Evolutionary conservation across 2,888 invertebrate species (phyloP).

Genomic region (Nomada goodeniana): DNA sequence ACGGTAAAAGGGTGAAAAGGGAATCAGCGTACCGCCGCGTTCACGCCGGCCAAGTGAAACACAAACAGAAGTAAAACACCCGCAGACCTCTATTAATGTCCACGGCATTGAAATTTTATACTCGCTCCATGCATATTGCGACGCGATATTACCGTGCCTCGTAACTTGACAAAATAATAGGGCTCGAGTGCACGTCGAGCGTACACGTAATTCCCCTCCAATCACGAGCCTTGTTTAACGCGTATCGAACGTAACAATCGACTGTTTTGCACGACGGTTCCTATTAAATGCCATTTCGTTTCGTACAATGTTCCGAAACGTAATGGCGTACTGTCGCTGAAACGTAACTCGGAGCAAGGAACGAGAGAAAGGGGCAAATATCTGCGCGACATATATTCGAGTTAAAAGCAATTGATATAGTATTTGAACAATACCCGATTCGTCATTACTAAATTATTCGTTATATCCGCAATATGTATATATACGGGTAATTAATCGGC

Average conservation of each 20-base stretch:
- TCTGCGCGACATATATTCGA: too few relatives aligned
- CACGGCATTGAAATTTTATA: constrained; percentile 36
- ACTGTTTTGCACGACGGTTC: not conserved
- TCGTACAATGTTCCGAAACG: not conserved
- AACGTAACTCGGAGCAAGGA: not conserved
- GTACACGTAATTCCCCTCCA: not conserved
- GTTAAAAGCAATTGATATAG: too few relatives aligned
- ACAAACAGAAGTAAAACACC: constrained; percentile 33
- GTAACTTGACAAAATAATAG: constrained; percentile 35
- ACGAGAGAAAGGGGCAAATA: not conserved
- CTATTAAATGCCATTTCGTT: not conserved
- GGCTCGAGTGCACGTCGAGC: constrained; percentile 6
- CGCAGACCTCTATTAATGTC: not conserved
- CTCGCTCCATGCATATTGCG: constrained; percentile 23
- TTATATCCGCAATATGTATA: too few relatives aligned
- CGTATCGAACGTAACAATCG: constrained; percentile 2
- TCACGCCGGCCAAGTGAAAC: constrained; percentile 19
- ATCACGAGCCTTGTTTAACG: not conserved
- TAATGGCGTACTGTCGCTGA: not conserved
- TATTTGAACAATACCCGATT: too few relatives aligned
- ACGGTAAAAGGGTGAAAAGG: not conserved
- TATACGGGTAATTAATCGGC: not conserved
- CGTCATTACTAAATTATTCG: too few relatives aligned
- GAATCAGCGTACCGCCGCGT: not conserved
- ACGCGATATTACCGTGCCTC: constrained; percentile 27